A percentile compares a stretch with the other conserved stretches of the same genome.
Conservation (phyloP, 2,113 vertebrate genomes). For the Leptocoma aspasia region DNA sequence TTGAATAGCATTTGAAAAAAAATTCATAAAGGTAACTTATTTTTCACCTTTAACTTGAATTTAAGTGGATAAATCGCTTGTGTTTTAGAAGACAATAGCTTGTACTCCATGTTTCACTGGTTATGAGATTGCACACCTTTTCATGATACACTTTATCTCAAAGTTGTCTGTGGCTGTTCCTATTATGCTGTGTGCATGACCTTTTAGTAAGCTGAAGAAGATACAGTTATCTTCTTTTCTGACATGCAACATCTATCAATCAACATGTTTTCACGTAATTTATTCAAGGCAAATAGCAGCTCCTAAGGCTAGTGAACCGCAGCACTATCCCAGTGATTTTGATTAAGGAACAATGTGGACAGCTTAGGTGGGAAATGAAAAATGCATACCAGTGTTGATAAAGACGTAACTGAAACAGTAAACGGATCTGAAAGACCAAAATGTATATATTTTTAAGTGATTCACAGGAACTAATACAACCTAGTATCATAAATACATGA, state of each 20-base stretch:
- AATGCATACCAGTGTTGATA: conserved; percentile 77
- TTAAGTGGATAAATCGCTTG: conserved; percentile 71
- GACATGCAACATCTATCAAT: conserved; percentile 96
- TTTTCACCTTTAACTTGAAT: conserved; percentile 50
- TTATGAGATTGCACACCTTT: conserved; percentile 70
- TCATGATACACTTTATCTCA: conserved; percentile 75
- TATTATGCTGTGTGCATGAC: conserved; percentile 89
- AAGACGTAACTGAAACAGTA: conserved; percentile 78
- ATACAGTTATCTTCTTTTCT: conserved; percentile 96
- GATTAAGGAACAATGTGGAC: conserved; percentile 82
- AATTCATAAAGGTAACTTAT: conserved; percentile 4
- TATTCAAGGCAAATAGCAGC: conserved; percentile 88
- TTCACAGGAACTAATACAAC: conserved; percentile 58
- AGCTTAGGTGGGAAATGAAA: conserved; percentile 82
- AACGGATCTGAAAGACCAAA: conserved; percentile 69
- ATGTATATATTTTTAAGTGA: conserved; percentile 49
- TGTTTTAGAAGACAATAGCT: conserved; percentile 73
- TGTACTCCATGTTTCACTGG: conserved; percentile 68
- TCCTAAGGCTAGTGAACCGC: conserved; percentile 83
- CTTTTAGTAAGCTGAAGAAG: conserved; percentile 93
- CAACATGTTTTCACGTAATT: conserved; percentile 87
- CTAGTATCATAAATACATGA: conserved; percentile 66
- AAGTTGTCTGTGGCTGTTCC: conserved; percentile 87
- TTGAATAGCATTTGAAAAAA: neutral
- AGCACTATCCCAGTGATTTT: conserved; percentile 80